phyloP scores from a whole-genome alignment of 2,113 vertebrate species.

The Clarias gariepinus region DNA sequence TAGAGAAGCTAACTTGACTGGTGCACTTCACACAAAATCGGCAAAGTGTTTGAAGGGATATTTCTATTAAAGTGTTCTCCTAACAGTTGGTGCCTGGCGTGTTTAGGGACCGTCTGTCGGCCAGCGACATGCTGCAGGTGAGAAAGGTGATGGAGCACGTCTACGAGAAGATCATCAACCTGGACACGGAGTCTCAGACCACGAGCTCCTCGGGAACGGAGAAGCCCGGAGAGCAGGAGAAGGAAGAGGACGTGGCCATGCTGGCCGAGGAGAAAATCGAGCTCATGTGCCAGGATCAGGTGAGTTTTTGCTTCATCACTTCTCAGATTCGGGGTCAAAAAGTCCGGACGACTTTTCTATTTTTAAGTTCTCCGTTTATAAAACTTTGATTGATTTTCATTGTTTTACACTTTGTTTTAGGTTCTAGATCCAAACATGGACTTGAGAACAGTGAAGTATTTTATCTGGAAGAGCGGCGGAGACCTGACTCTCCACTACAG shows the following conservation, averaged over 20 bases:
- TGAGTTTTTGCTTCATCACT: conserved; percentile 56
- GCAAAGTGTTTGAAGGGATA: background rate
- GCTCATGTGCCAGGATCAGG: conserved; percentile 98
- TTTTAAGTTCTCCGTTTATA: background rate
- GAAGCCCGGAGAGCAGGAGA: conserved; percentile 92
- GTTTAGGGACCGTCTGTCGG: conserved; percentile 90
- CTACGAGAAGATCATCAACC: conserved; percentile 98
- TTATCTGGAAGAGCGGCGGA: conserved; percentile 98
- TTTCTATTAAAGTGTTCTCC: background rate
- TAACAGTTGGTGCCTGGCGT: background rate
- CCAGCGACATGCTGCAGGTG: conserved; percentile 98
- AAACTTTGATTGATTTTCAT: background rate
- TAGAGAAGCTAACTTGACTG: background rate
- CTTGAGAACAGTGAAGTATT: conserved; percentile 90
- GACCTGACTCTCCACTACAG: conserved; percentile 97
- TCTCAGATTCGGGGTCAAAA: no score
- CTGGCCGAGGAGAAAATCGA: conserved; percentile 98
- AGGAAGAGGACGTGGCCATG: conserved; percentile 96
- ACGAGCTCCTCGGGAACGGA: conserved; percentile 94
- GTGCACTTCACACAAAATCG: no score
- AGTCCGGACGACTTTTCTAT: no score
- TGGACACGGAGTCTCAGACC: conserved; percentile 96
- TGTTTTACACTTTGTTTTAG: conserved; percentile 63
- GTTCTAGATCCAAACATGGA: conserved; percentile 99
- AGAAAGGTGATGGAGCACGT: conserved; percentile 98